Conservation (phyloP, 2,113 vertebrate genomes). For the Grammomys surdaster region DNA sequence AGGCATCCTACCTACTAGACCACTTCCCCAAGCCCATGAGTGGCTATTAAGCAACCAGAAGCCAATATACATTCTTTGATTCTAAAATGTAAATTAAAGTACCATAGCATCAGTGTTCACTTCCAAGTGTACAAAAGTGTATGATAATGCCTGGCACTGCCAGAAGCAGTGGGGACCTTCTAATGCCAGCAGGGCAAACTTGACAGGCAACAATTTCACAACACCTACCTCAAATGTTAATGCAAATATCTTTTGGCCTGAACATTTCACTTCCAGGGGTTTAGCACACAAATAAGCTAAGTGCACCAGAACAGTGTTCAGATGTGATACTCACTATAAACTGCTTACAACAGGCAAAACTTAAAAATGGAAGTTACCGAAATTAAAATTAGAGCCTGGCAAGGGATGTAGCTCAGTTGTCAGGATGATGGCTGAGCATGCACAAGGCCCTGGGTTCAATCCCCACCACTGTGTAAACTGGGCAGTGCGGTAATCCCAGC, state of each 20-base stretch:
- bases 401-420: neutral
- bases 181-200: neutral
- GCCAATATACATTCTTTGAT: neutral
- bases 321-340: neutral
- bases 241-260: neutral
- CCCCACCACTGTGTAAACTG: neutral
- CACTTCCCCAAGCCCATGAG: neutral
- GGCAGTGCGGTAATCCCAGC: neutral
- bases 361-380: neutral
- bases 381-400: neutral
- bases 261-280: neutral
- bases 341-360: neutral
- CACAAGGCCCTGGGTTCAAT: neutral
- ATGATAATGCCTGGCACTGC: neutral
- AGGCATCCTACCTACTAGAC: neutral
- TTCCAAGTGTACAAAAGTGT: slow-evolving; percentile 4
- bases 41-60: slow-evolving; percentile 42
- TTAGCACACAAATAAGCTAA: neutral
- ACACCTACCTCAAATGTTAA: neutral
- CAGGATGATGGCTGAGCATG: neutral
- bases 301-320: neutral
- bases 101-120: neutral
- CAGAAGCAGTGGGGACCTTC: neutral
- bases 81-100: slow-evolving; percentile 57
- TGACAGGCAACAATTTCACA: neutral